Percentiles rank a stretch among this genome's conserved stretches.
phyloP scores from a whole-genome alignment of 1,140 invertebrate genomes.

The Temnothorax curvispinosus region DNA sequence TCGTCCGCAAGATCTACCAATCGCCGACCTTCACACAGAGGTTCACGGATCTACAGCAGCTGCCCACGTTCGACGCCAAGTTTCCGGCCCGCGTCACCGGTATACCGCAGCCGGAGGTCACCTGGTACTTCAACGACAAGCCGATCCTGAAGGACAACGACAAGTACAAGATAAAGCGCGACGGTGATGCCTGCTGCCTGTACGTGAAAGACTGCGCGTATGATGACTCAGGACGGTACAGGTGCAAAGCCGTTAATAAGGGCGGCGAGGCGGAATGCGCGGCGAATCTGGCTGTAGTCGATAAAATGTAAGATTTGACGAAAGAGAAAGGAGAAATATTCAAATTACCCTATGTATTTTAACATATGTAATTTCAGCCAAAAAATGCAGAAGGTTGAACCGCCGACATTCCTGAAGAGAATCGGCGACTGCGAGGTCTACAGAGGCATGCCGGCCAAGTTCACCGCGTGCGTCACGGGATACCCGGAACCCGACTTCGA shows the following conservation, averaged over 20 bases:
- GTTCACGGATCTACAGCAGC: slow-evolving; percentile 94
- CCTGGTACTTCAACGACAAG: slow-evolving; percentile 93
- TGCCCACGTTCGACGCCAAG: slow-evolving; percentile 92
- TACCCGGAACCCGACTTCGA: slow-evolving; percentile 94
- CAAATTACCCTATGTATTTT: neutral
- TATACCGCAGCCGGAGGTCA: slow-evolving; percentile 94
- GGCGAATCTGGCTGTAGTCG: slow-evolving; percentile 91
- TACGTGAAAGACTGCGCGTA: slow-evolving; percentile 90
- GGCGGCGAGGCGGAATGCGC: slow-evolving; percentile 92
- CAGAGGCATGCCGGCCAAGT: slow-evolving; percentile 95
- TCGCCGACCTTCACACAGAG: slow-evolving; percentile 93
- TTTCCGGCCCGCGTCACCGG: slow-evolving; percentile 93
- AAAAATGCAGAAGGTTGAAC: slow-evolving; percentile 91
- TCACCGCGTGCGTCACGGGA: slow-evolving; percentile 95
- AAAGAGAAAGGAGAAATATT: neutral
- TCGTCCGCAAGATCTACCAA: slow-evolving; percentile 92
- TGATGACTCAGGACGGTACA: slow-evolving; percentile 91
- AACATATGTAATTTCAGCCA: slow-evolving; percentile 52
- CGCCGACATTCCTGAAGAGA: slow-evolving; percentile 95
- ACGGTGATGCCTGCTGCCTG: slow-evolving; percentile 92
- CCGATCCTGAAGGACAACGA: slow-evolving; percentile 88
- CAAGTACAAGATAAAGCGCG: slow-evolving; percentile 92
- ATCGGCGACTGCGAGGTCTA: slow-evolving; percentile 95
- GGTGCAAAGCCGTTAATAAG: slow-evolving; percentile 91
- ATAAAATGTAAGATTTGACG: slow-evolving; percentile 90